These are phyloP conservation scores for Chlorops oryzae DNA, from an alignment of 1,140 invertebrate genomes.

Conservation along the genomic window DNA sequence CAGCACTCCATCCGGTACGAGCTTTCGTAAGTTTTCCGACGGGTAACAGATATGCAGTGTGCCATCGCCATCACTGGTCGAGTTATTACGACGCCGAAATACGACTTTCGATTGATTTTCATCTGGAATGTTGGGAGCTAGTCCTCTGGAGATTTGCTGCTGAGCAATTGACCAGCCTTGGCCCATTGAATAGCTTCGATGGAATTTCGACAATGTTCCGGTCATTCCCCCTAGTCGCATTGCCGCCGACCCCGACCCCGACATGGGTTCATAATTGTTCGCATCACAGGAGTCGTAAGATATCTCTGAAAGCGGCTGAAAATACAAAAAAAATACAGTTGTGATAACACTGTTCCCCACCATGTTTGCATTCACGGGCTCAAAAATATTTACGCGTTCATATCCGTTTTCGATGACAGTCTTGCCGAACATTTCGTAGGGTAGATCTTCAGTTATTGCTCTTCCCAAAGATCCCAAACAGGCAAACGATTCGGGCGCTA, in stretches of 20 bases:
- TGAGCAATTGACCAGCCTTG: constrained; percentile 39
- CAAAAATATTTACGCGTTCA: constrained; percentile 31
- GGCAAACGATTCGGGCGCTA: constrained; percentile 67
- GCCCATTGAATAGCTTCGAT: constrained; percentile 46
- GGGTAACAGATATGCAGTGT: constrained; percentile 75
- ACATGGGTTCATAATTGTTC: constrained; percentile 36
- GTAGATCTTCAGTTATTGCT: constrained; percentile 52
- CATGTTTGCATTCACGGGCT: not conserved
- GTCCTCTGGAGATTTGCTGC: constrained; percentile 17
- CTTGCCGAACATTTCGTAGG: constrained; percentile 43
- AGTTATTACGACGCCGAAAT: constrained; percentile 40
- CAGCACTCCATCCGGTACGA: constrained; percentile 53
- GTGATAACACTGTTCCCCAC: no score
- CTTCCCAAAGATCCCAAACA: constrained; percentile 67
- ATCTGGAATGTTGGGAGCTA: constrained; percentile 9
- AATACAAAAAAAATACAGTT: not conserved
- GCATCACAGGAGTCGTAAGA: constrained; percentile 43
- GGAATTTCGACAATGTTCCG: constrained; percentile 36
- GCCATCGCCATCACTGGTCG: constrained; percentile 50
- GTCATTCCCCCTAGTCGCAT: constrained; percentile 10
- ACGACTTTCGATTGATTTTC: constrained; percentile 34
- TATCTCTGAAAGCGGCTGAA: constrained; percentile 41
- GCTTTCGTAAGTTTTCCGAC: constrained; percentile 66
- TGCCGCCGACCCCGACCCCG: constrained; percentile 22
- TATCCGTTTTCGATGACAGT: constrained; percentile 32